A percentile compares a stretch with the other conserved stretches of the same genome.
phyloP scores from a whole-genome alignment of 2,797 vertebrate species.

The Microtus obscurus region DNA sequence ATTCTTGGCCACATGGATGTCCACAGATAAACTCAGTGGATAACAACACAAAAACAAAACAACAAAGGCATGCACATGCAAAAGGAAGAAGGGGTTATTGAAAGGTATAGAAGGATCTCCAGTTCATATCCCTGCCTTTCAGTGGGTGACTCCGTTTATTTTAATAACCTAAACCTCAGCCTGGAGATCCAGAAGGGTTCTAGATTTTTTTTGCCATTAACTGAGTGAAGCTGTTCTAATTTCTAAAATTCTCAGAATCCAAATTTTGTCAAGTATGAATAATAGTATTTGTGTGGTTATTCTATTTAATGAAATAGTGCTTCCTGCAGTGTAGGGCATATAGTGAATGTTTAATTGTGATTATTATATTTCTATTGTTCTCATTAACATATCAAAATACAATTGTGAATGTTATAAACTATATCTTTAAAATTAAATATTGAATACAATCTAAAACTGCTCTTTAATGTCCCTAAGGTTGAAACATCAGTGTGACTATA shows the following conservation, averaged over 20 bases:
- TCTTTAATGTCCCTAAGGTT: conserved; percentile 27
- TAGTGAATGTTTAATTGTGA: not conserved
- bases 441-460: conserved; percentile 17
- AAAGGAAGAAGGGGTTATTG: not conserved
- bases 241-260: not conserved
- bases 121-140: not conserved
- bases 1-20: not conserved
- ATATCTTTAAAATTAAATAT: conserved; percentile 20
- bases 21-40: not conserved
- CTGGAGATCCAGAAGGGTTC: not conserved
- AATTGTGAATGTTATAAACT: not conserved
- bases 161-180: conserved; percentile 36
- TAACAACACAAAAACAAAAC: not conserved
- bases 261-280: not conserved
- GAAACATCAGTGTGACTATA: not conserved
- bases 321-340: not conserved
- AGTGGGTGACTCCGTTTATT: not conserved
- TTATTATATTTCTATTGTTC: not conserved
- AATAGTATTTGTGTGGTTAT: not conserved
- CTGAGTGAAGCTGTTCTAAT: not conserved
- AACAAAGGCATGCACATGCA: not conserved
- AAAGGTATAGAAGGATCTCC: not conserved
- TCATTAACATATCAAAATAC: not conserved
- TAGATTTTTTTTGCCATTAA: conserved; percentile 8
- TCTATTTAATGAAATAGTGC: conserved; percentile 25